These are phyloP conservation scores for Agraylea sexmaculata DNA, from an alignment of 1,140 invertebrate species.

Conservation along the genomic window DNA sequence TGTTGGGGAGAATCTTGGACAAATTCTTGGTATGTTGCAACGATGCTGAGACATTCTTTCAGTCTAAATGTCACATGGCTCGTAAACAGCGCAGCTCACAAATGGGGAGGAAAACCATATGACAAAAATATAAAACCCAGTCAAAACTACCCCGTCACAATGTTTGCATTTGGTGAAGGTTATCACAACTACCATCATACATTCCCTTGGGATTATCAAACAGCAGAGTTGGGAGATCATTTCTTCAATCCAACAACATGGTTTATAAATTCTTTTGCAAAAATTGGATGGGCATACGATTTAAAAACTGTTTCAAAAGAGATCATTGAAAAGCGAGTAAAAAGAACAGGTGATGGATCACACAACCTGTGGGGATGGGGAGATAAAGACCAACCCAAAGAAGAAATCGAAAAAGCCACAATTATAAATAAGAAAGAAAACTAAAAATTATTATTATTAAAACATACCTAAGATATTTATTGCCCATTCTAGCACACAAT, in stretches of 20 bases:
- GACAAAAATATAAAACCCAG: conserved; percentile 59
- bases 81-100: conserved; percentile 61
- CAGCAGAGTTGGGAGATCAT: conserved; percentile 70
- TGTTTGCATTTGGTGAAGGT: conserved; percentile 69
- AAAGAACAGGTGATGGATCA: conserved; percentile 52
- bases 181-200: conserved; percentile 96
- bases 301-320: conserved; percentile 50
- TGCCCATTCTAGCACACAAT: too few species aligned
- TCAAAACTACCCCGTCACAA: conserved; percentile 57
- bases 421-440: conserved; percentile 47
- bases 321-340: conserved; percentile 44
- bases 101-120: conserved; percentile 53
- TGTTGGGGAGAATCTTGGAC: conserved; percentile 71
- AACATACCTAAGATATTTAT: too few species aligned
- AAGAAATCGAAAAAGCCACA: conserved; percentile 53
- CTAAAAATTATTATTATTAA: conserved; percentile 16
- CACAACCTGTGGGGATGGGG: conserved; percentile 70
- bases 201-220: conserved; percentile 91
- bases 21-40: conserved; percentile 72
- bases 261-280: conserved; percentile 77
- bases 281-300: conserved; percentile 64
- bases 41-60: conserved; percentile 42
- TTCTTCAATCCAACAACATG: conserved; percentile 70
- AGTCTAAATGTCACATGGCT: conserved; percentile 56
- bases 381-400: conserved; percentile 59